Evolutionary conservation across 1,140 invertebrate genomes (phyloP).

Genomic region (Bombus sibiricus): DNA sequence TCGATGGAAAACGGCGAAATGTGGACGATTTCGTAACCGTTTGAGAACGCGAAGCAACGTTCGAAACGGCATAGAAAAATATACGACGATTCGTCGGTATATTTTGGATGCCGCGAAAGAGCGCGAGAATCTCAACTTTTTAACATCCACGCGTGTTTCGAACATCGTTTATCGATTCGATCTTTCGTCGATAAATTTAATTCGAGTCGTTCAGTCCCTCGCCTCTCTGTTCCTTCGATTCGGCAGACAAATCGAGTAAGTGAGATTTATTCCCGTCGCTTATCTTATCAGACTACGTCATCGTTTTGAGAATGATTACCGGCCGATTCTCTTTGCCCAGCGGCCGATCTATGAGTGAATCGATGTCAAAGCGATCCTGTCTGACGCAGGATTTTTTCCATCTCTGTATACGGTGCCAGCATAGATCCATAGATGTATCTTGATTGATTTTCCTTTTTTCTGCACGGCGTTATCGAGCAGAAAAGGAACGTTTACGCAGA

Average conservation of each 20-base stretch:
- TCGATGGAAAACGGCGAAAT: too few relatives aligned
- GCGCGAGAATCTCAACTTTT: background rate
- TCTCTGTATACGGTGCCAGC: accelerated
- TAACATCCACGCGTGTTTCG: background rate
- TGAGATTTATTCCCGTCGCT: constrained; percentile 51
- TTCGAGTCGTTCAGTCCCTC: background rate
- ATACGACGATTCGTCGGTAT: background rate
- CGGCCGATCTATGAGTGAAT: constrained; percentile 25
- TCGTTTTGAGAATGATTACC: constrained; percentile 49
- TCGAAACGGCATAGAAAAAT: background rate
- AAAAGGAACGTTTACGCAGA: background rate
- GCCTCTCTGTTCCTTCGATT: background rate
- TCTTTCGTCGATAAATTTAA: constrained; percentile 6
- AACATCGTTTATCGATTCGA: constrained; percentile 2
- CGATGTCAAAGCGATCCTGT: background rate
- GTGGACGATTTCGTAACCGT: background rate
- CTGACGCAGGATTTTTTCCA: background rate
- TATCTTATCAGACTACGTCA: constrained; percentile 62
- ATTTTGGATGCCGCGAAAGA: background rate
- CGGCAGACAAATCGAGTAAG: constrained; percentile 8
- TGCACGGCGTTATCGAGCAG: background rate
- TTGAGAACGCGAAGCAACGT: background rate
- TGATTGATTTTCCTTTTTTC: background rate
- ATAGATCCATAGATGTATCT: background rate
- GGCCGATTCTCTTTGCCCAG: constrained; percentile 22